These are phyloP conservation scores for Psilopogon haemacephalus DNA, from an alignment of 2,113 vertebrate species.

Conservation along the genomic window DNA sequence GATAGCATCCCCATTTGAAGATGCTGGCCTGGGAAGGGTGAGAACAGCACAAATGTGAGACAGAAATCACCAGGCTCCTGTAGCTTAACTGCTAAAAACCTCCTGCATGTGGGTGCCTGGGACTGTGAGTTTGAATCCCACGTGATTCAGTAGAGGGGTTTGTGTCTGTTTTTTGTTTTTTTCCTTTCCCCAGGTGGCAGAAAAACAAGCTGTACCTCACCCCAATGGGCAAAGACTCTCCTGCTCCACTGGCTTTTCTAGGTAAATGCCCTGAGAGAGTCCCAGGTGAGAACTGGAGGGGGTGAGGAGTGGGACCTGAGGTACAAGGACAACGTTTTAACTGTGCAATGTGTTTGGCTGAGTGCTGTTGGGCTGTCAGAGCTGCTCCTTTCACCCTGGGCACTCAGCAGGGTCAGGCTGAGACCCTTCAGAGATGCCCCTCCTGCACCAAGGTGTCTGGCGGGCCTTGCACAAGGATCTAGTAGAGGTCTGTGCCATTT, in stretches of 20 bases:
- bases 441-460: background rate
- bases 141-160: fast-evolving
- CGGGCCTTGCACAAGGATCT: fast-evolving
- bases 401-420: background rate
- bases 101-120: fast-evolving
- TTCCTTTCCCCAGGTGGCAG: background rate
- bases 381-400: background rate
- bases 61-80: background rate
- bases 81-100: background rate
- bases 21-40: background rate
- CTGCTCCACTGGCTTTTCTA: background rate
- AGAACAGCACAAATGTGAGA: background rate
- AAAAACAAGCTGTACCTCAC: background rate
- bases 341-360: fast-evolving
- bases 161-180: background rate
- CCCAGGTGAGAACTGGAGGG: fast-evolving
- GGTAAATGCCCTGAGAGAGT: background rate
- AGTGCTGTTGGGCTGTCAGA: background rate
- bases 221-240: background rate
- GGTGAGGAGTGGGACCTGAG: background rate
- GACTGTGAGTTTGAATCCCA: constrained; percentile 31
- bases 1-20: background rate
- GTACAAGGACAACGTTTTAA: background rate
- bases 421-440: background rate
- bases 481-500: background rate